Percentiles rank a stretch among this genome's conserved stretches.
Evolutionary conservation across 2,113 vertebrate genomes (phyloP).

Genomic region (Orycteropus afer): DNA sequence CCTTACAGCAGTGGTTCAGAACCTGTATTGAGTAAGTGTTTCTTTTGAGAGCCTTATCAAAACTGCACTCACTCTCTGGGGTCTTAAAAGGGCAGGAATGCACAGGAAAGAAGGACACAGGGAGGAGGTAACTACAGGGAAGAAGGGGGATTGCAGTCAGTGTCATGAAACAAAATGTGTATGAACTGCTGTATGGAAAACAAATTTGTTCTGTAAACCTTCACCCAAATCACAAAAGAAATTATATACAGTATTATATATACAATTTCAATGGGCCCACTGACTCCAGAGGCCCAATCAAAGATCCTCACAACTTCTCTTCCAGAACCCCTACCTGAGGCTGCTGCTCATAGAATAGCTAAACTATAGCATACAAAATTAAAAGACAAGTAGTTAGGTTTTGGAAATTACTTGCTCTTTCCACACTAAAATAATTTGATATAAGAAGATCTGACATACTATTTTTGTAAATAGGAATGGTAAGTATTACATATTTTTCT

Average conservation of each 20-base stretch:
- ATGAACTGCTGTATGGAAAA: too few relatives aligned
- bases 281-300: background rate
- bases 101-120: too few relatives aligned
- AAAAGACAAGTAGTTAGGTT: background rate
- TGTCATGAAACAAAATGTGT: too few relatives aligned
- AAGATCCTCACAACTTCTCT: background rate
- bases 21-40: background rate
- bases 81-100: too few relatives aligned
- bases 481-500: background rate
- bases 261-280: background rate
- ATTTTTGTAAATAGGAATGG: fast-evolving
- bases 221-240: too few relatives aligned
- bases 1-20: background rate
- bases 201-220: too few relatives aligned
- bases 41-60: background rate
- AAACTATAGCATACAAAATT: background rate
- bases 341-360: background rate
- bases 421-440: background rate
- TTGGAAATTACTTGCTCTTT: fast-evolving
- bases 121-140: too few relatives aligned
- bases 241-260: too few relatives aligned
- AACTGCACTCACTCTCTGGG: too few relatives aligned
- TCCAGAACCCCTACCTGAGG: background rate
- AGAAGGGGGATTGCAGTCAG: too few relatives aligned
- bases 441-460: fast-evolving